phyloP scores from a whole-genome alignment of 2,113 vertebrate genomes.

The Equus przewalskii region DNA sequence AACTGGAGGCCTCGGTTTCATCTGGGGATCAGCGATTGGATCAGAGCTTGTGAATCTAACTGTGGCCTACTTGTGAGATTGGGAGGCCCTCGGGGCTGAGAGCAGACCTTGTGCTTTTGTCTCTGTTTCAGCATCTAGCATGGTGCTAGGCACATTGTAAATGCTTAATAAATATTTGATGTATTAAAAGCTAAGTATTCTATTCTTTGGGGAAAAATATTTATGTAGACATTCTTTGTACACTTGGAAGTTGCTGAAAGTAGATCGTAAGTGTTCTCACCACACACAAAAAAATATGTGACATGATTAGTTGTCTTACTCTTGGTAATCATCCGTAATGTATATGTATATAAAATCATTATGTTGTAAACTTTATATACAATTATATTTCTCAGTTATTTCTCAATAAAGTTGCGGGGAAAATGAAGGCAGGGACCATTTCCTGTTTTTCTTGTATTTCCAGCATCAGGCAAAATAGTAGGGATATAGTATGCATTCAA shows the following conservation, averaged over 20 bases:
- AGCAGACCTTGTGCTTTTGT: neutral
- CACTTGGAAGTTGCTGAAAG: neutral
- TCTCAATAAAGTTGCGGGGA: neutral
- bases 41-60: neutral
- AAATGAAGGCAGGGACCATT: neutral
- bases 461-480: neutral
- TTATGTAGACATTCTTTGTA: neutral
- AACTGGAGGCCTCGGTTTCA: neutral
- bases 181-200: neutral
- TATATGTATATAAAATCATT: neutral
- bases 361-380: neutral
- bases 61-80: neutral
- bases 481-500: no score
- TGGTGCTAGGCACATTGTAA: neutral
- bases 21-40: neutral
- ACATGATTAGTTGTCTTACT: neutral
- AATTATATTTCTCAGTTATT: neutral
- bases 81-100: rapidly evolving
- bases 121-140: neutral
- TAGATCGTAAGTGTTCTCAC: neutral
- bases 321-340: neutral
- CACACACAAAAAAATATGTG: neutral
- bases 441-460: neutral
- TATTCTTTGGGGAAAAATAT: neutral
- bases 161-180: neutral